phyloP scores from a whole-genome alignment of 2,797 vertebrate genomes.

The Agapornis canus region DNA sequence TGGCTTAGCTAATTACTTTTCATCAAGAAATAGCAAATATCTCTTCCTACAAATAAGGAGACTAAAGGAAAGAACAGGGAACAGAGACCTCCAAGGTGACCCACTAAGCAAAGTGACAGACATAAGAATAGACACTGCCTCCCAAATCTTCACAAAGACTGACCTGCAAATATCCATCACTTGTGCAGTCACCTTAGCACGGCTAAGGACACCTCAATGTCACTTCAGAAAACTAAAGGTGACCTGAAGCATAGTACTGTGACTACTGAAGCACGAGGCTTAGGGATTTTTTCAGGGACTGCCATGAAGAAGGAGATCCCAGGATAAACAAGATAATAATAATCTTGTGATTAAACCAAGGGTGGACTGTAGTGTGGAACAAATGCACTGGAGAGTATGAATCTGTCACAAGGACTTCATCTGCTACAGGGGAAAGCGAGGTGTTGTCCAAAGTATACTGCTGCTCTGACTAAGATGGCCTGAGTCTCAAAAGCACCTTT shows the following conservation, averaged over 20 bases:
- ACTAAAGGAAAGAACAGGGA: background rate
- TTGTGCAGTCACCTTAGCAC: background rate
- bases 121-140: slow-evolving; percentile 25
- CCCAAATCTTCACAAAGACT: background rate
- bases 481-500: background rate
- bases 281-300: background rate
- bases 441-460: background rate
- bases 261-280: background rate
- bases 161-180: background rate
- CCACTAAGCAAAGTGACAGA: background rate
- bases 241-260: background rate
- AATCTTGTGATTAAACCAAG: background rate
- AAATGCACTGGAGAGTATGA: background rate
- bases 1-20: slow-evolving; percentile 32
- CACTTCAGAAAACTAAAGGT: background rate
- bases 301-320: background rate
- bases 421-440: background rate
- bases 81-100: slow-evolving; percentile 15
- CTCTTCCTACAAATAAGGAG: background rate
- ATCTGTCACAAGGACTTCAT: background rate
- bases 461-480: background rate
- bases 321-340: background rate
- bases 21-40: slow-evolving; percentile 20
- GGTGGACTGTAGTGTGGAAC: background rate
- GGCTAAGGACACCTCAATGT: background rate